Percentiles rank a stretch among this genome's conserved stretches.
phyloP scores from a whole-genome alignment of 2,797 vertebrate species.

The Hypotaenidia philippensis region DNA sequence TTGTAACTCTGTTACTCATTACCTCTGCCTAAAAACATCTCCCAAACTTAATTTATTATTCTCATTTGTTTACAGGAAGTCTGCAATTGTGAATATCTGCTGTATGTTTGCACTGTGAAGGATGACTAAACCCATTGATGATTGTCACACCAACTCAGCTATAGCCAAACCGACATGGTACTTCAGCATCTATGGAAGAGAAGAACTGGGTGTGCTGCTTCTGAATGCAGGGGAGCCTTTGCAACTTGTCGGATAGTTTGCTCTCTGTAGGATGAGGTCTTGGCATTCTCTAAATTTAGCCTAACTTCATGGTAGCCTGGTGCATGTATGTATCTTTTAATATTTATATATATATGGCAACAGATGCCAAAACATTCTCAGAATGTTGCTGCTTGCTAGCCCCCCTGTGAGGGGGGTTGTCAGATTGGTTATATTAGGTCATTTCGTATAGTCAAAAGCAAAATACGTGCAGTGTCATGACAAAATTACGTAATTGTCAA shows the following conservation, averaged over 20 bases:
- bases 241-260: background rate
- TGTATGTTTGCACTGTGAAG: background rate
- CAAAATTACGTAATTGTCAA: background rate
- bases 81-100: background rate
- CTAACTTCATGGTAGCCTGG: background rate
- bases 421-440: background rate
- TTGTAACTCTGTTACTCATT: background rate
- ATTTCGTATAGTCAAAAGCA: background rate
- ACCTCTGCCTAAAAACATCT: background rate
- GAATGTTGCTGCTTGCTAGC: fast-evolving
- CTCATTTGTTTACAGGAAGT: background rate
- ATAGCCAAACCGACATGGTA: background rate
- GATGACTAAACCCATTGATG: background rate
- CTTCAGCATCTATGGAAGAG: background rate
- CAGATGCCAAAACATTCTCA: background rate
- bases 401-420: background rate
- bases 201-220: background rate
- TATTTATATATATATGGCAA: background rate
- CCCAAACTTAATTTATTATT: background rate
- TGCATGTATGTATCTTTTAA: background rate
- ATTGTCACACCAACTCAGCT: background rate
- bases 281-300: background rate
- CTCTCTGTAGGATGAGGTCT: background rate
- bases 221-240: background rate
- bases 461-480: fast-evolving